Conservation (phyloP, 2,797 vertebrate genomes). For the Peromyscus nudipes region DNA sequence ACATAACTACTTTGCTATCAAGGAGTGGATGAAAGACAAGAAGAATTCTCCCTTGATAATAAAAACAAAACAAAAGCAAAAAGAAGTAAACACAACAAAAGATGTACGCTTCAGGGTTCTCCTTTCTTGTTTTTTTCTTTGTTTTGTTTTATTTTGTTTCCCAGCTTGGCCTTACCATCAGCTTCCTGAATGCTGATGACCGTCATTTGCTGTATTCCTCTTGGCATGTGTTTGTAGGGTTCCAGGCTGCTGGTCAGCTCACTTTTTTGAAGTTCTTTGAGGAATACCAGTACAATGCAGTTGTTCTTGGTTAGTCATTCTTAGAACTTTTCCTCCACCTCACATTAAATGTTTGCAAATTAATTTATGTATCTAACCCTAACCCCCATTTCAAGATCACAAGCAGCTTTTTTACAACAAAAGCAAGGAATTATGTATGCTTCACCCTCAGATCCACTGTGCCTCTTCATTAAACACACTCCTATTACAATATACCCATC, state of each 20-base stretch:
- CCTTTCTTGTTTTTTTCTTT: not conserved
- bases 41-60: not conserved
- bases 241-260: not conserved
- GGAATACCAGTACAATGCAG: not conserved
- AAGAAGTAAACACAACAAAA: not conserved
- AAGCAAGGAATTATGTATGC: not conserved
- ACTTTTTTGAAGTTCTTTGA: not conserved
- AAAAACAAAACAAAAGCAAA: not conserved
- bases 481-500: not conserved
- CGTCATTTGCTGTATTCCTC: fast-evolving
- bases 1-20: not conserved
- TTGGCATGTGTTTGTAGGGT: not conserved
- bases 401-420: fast-evolving
- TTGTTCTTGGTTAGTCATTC: not conserved
- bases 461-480: not conserved
- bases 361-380: fast-evolving
- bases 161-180: not conserved
- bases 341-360: fast-evolving
- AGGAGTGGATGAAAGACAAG: not conserved
- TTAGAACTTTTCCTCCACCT: not conserved
- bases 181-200: not conserved
- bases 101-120: not conserved
- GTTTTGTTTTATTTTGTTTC: not conserved
- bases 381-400: not conserved
- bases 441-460: no score